These are phyloP conservation scores for Dermolepida albohirtum DNA, from an alignment of 2,888 invertebrate genomes.

Conservation along the genomic window DNA sequence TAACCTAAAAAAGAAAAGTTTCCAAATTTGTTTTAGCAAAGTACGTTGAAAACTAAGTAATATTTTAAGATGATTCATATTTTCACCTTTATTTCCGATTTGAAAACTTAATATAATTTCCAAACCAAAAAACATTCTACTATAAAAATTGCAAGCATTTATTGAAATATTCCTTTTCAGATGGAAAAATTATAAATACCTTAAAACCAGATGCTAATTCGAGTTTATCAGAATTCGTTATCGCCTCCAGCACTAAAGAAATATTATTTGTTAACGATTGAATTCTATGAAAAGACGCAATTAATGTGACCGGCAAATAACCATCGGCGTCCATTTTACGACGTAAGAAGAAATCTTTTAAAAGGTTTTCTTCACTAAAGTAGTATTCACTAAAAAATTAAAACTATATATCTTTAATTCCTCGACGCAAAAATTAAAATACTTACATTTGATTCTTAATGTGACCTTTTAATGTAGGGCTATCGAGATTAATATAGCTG, in stretches of 20 bases:
- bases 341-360: constrained; percentile 95
- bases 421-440: background rate
- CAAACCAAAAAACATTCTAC: too few relatives aligned
- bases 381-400: constrained; percentile 92
- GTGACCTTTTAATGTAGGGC: constrained; percentile 79
- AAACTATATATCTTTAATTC: background rate
- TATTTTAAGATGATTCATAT: too few relatives aligned
- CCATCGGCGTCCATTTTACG: constrained; percentile 97
- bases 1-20: constrained; percentile 69
- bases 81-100: too few relatives aligned
- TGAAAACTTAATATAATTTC: too few relatives aligned
- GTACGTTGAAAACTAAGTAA: too few relatives aligned
- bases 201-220: constrained; percentile 81
- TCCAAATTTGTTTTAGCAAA: too few relatives aligned
- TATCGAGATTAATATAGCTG: constrained; percentile 61
- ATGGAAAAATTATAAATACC: constrained; percentile 63
- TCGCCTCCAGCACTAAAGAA: constrained; percentile 84
- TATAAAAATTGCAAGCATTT: too few relatives aligned
- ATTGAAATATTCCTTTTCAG: too few relatives aligned
- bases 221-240: constrained; percentile 86
- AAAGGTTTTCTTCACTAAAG: constrained; percentile 96
- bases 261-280: constrained; percentile 88
- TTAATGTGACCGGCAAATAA: constrained; percentile 91
- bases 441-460: constrained; percentile 92
- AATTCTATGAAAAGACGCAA: constrained; percentile 96